Percentiles rank a stretch among this genome's conserved stretches.
These are phyloP conservation scores for Neoscelio sp. DNA, from an alignment of 2,888 invertebrate species.

Conservation along the genomic window DNA sequence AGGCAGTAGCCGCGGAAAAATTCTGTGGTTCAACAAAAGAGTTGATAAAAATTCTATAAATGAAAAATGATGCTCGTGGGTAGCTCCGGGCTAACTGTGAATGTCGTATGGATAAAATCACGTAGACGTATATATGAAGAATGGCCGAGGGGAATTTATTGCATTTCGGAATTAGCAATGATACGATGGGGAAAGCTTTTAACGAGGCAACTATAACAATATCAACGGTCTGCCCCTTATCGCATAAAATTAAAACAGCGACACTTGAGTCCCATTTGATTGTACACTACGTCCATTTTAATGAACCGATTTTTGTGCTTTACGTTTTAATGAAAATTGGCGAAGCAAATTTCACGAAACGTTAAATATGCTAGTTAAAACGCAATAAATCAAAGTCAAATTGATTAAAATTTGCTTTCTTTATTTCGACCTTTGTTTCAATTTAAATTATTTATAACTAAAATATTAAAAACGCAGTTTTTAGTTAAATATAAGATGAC, in stretches of 20 bases:
- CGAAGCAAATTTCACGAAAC: constrained; percentile 18
- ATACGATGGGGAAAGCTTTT: constrained; percentile 54
- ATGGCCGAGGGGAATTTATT: constrained; percentile 52
- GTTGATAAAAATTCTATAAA: constrained; percentile 70
- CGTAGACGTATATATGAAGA: constrained; percentile 27
- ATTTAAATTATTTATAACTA: too few species aligned
- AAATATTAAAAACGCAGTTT: too few species aligned
- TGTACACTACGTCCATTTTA: constrained; percentile 34
- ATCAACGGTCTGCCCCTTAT: constrained; percentile 35
- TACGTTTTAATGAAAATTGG: constrained; percentile 23
- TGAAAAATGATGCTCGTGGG: constrained; percentile 52
- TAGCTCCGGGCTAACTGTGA: constrained; percentile 19
- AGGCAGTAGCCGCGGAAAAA: too few species aligned
- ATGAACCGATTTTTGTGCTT: constrained; percentile 36
- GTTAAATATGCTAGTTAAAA: constrained; percentile 31
- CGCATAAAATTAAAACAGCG: constrained; percentile 43
- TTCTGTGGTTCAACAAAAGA: constrained; percentile 50
- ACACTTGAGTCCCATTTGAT: constrained; percentile 38
- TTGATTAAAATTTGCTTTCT: too few species aligned
- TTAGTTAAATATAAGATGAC: too few species aligned
- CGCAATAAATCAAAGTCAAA: constrained; percentile 14
- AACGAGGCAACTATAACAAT: constrained; percentile 52
- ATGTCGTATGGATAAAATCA: constrained; percentile 5
- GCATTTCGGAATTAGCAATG: constrained; percentile 58
- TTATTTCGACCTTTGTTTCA: too few species aligned